Conservation (phyloP, 1,140 invertebrate genomes). For the Drosophila varians region DNA sequence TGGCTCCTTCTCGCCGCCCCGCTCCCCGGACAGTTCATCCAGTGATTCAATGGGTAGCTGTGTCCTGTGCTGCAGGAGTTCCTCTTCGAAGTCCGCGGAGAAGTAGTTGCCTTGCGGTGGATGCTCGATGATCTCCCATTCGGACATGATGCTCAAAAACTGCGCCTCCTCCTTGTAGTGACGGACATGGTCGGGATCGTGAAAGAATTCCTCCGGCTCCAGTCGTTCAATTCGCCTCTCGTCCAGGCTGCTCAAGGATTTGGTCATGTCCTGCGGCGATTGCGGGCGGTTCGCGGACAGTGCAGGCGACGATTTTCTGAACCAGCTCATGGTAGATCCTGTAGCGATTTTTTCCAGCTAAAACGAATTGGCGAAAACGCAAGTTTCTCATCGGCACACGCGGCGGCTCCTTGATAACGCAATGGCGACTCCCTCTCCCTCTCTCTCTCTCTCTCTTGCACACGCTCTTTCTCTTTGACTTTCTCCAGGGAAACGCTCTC, state of each 20-base stretch:
- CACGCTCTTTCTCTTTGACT: too few relatives aligned
- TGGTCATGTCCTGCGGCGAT: slow-evolving; percentile 18
- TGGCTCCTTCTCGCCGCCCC: neutral
- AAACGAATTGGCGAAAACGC: slow-evolving; percentile 86
- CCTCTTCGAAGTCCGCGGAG: slow-evolving; percentile 77
- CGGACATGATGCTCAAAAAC: slow-evolving; percentile 77
- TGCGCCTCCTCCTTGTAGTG: slow-evolving; percentile 74
- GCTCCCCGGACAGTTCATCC: neutral
- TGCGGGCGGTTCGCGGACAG: slow-evolving; percentile 82
- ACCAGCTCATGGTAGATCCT: slow-evolving; percentile 86
- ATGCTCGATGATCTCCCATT: slow-evolving; percentile 78
- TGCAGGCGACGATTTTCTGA: slow-evolving; percentile 86
- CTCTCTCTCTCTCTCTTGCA: too few relatives aligned
- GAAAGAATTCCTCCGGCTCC: slow-evolving; percentile 80
- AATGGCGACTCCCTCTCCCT: slow-evolving; percentile 2
- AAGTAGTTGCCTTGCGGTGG: slow-evolving; percentile 70
- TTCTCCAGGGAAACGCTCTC: slow-evolving; percentile 4
- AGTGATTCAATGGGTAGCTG: neutral
- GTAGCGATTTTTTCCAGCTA: slow-evolving; percentile 86
- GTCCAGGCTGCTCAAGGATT: slow-evolving; percentile 56
- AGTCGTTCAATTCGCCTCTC: slow-evolving; percentile 59
- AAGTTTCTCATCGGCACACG: slow-evolving; percentile 86
- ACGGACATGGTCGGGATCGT: slow-evolving; percentile 76
- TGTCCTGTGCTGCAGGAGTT: slow-evolving; percentile 57
- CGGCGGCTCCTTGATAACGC: slow-evolving; percentile 27